Base-by-base conservation (phyloP, 2,888 invertebrate genomes). In the Malthinus flaveolus region DNA sequence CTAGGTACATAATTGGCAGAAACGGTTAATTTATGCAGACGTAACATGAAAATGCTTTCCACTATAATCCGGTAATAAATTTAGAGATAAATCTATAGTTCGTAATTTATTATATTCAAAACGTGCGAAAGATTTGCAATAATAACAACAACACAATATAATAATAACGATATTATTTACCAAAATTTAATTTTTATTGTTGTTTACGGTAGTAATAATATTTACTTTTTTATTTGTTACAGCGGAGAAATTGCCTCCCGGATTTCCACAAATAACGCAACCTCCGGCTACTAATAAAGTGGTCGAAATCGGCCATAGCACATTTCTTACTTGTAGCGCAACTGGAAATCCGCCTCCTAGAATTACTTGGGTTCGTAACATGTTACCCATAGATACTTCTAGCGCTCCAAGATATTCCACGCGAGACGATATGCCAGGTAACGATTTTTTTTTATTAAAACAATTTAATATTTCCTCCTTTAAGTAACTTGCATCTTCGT, bases 291-390 rank as follows among this genome's bases (percentile, higher is more conserved):
- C 95, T 56, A 93, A 95, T 63, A 93, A 95, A 82, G 97, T 96
- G 51, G 97, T 97, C 49, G 98, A 99, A 81, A 95, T 94, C 66
- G 96, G 95, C 11, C 93, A 95, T 79, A 93, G 89, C 42, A 91
- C 96, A 9, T 86, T 93, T 15, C 86, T 99, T 71, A 88, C 89
- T 39, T 99, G 98, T 80, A 86, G 90, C 62, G 97, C 95, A 34
- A 85, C 85, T 39, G 97, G 97, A 51, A 89, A 84, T 73, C 95
- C 95, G 3, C 80, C 88, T 32, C 90, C 91, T 8, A 85, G 84
- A 70, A 91, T 97, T 71, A 87, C 91, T 66, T 99, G 98, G 98
- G 87, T 97, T 66, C 91, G 95, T 78, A 94, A 97, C 81, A 89
- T 90, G 77, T 83, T 96, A 73, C 97, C 95, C 54, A 86, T 96